These are phyloP conservation scores for Sminthurinus signatus DNA, from an alignment of 1,140 invertebrate species.

Conservation along the genomic window DNA sequence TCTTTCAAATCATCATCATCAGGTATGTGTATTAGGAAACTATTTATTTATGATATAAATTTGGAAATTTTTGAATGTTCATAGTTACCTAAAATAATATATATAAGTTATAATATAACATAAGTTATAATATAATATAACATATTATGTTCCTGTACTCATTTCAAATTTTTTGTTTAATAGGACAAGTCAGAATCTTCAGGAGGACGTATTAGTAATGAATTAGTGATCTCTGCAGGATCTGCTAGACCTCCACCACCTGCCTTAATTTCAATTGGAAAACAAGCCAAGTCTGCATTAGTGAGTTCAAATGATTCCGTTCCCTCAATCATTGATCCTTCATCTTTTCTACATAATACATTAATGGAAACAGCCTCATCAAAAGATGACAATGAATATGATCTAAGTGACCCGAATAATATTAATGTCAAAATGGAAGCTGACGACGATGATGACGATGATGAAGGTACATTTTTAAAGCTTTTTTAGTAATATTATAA, in stretches of 20 bases:
- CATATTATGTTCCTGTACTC: too few relatives aligned
- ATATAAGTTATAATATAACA: too few relatives aligned
- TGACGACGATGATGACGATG: conserved; percentile 41
- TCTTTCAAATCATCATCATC: conserved; percentile 33
- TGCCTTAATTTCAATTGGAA: conserved; percentile 36
- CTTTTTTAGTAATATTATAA: too few relatives aligned
- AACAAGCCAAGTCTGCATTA: conserved; percentile 26
- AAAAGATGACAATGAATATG: conserved; percentile 31
- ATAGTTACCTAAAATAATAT: too few relatives aligned
- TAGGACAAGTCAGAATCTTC: too few relatives aligned
- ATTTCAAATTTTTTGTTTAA: too few relatives aligned
- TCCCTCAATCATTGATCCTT: conserved; percentile 27
- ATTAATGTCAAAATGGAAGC: conserved; percentile 37
- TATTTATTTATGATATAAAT: too few relatives aligned
- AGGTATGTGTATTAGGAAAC: conserved; percentile 22
- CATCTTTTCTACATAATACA: conserved; percentile 32
- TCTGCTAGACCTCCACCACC: conserved; percentile 38
- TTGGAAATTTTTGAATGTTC: too few relatives aligned
- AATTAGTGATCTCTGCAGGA: conserved; percentile 26
- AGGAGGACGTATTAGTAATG: too few relatives aligned
- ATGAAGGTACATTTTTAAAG: too few relatives aligned
- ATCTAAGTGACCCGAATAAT: conserved; percentile 26
- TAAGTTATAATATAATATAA: too few relatives aligned
- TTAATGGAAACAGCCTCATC: conserved; percentile 19
- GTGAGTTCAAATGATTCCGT: conserved; percentile 24